Evolutionary conservation across 2,113 vertebrate species (phyloP).

Genomic region (Helogale parvula): DNA sequence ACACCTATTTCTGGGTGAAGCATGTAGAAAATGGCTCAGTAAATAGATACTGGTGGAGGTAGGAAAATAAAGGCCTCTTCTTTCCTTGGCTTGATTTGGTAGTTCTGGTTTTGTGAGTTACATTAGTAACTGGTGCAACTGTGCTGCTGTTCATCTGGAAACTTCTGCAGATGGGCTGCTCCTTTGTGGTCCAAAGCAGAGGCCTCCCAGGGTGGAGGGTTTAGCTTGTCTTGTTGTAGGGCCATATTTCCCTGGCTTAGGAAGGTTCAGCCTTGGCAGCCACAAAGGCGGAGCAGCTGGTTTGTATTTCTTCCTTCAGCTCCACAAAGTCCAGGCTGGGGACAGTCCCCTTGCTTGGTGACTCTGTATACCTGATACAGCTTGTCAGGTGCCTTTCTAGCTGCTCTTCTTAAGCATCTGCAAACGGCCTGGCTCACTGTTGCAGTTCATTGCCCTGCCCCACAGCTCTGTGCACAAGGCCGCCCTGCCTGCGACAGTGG

Average conservation of each 20-base stretch:
- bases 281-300: background rate
- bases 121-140: background rate
- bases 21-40: background rate
- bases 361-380: background rate
- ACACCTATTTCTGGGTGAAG: background rate
- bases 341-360: background rate
- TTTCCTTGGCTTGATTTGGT: slow-evolving; percentile 17
- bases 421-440: background rate
- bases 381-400: background rate
- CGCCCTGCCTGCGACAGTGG: background rate
- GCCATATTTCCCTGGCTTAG: background rate
- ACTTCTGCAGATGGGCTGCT: background rate
- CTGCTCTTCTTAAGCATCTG: background rate
- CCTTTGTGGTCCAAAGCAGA: background rate
- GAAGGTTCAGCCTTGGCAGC: background rate
- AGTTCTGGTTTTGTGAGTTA: background rate
- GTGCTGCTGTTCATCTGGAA: background rate
- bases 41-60: background rate
- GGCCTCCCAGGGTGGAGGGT: background rate
- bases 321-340: background rate
- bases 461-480: background rate
- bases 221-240: background rate
- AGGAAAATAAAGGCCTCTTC: background rate
- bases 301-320: background rate
- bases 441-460: background rate